Evolutionary conservation across 2,113 vertebrate species (phyloP).

Genomic region (Nerophis ophidion): DNA sequence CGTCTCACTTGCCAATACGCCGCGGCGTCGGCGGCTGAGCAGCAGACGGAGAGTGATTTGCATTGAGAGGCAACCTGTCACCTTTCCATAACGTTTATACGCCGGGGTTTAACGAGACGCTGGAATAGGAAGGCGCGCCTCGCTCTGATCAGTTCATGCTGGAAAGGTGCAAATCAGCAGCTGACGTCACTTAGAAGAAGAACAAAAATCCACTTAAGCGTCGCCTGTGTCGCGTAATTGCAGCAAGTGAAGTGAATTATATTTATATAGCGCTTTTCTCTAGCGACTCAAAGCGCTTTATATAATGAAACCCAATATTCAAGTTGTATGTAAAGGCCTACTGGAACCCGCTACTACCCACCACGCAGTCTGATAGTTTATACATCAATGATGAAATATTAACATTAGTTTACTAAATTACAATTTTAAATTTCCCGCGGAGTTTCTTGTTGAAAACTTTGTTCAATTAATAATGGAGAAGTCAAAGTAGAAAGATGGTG

Average conservation of each 20-base stretch:
- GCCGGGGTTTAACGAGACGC: conserved; percentile 15
- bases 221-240: conserved; percentile 42
- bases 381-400: too few relatives aligned
- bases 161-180: conserved; percentile 48
- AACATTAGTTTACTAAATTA: too few relatives aligned
- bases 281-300: too few relatives aligned
- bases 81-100: conserved; percentile 25
- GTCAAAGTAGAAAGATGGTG: too few relatives aligned
- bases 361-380: too few relatives aligned
- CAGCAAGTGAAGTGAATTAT: conserved; percentile 33
- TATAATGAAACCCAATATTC: too few relatives aligned
- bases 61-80: conserved; percentile 42
- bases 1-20: conserved; percentile 66
- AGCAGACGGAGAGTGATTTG: conserved; percentile 51
- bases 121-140: conserved; percentile 17
- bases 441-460: too few relatives aligned
- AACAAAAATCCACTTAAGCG: conserved; percentile 21
- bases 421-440: too few relatives aligned
- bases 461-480: too few relatives aligned
- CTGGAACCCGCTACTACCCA: too few relatives aligned
- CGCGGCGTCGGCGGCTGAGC: conserved; percentile 48
- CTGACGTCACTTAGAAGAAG: conserved; percentile 48
- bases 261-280: too few relatives aligned
- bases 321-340: too few relatives aligned
- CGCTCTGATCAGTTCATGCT: conserved; percentile 20